A percentile compares a stretch with the other conserved stretches of the same genome.
Evolutionary conservation across 37 sponge, comb jelly and placozoan genomes (phyloP).

Genomic region (Halisarca cf. caerulea): DNA sequence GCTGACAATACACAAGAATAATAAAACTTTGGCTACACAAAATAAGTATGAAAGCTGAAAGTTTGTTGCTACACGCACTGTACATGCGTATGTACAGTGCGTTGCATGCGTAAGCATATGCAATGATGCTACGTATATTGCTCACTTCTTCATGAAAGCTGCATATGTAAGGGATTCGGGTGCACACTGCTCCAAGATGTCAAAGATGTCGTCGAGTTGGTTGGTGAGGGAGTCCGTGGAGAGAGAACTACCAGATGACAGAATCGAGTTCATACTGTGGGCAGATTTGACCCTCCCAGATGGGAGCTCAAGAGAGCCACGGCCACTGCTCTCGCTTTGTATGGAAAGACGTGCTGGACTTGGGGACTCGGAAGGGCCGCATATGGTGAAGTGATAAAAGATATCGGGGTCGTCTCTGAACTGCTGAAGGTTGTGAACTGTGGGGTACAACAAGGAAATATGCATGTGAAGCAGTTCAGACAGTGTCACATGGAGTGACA

Average conservation of each 20-base stretch:
- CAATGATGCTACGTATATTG: neutral
- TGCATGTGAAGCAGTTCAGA: too few species aligned
- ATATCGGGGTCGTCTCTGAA: neutral
- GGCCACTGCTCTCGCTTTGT: neutral
- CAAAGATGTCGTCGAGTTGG: constrained; percentile 82
- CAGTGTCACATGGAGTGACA: too few species aligned
- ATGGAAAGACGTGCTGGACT: too few species aligned
- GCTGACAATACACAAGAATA: too few species aligned
- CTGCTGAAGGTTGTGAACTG: neutral
- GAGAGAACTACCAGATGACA: neutral
- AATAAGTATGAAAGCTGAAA: too few species aligned
- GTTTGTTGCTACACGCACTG: too few species aligned
- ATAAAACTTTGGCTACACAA: too few species aligned
- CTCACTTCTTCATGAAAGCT: constrained; percentile 73
- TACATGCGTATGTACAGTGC: too few species aligned
- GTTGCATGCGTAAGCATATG: too few species aligned
- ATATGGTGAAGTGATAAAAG: constrained; percentile 3
- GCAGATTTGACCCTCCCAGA: neutral
- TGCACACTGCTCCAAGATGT: constrained; percentile 59
- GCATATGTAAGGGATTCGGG: constrained; percentile 83
- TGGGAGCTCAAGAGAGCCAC: neutral
- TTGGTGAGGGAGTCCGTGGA: constrained; percentile 30
- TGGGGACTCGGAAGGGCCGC: too few species aligned
- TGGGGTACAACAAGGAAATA: neutral
- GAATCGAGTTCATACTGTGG: constrained; percentile 7